These are phyloP conservation scores for Pteropus rufus DNA, from an alignment of 2,797 vertebrate species.

Conservation along the genomic window DNA sequence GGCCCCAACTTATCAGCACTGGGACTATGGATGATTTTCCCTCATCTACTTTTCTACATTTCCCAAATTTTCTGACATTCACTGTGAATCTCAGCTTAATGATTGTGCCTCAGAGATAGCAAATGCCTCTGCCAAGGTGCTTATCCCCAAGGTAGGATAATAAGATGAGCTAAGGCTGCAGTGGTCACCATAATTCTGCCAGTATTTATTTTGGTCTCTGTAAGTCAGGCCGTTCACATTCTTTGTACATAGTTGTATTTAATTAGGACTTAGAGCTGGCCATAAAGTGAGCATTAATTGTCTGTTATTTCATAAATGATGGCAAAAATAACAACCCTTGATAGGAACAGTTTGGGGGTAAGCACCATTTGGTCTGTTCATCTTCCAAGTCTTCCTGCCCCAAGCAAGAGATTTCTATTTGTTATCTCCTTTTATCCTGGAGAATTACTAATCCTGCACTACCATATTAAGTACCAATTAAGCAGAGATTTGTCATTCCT, in stretches of 20 bases:
- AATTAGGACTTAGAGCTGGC: conserved; percentile 79
- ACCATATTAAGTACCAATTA: conserved; percentile 78
- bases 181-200: conserved; percentile 52
- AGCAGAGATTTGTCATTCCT: conserved; percentile 77
- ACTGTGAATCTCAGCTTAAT: neutral
- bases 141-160: conserved; percentile 45
- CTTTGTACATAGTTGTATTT: conserved; percentile 82
- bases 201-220: conserved; percentile 71
- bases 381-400: conserved; percentile 70
- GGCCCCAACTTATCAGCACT: neutral
- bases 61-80: neutral
- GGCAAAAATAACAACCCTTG: conserved; percentile 78
- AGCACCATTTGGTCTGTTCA: conserved; percentile 72
- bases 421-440: conserved; percentile 75
- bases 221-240: conserved; percentile 74
- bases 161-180: conserved; percentile 21
- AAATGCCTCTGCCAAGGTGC: conserved; percentile 15
- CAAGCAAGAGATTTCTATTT: conserved; percentile 74
- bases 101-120: neutral
- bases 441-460: conserved; percentile 74
- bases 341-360: conserved; percentile 71
- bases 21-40: neutral
- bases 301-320: conserved; percentile 80
- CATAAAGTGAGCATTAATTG: conserved; percentile 81
- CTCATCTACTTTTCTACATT: neutral